Base-by-base conservation (phyloP, 2,113 vertebrate genomes). In the Labeo catla region DNA sequence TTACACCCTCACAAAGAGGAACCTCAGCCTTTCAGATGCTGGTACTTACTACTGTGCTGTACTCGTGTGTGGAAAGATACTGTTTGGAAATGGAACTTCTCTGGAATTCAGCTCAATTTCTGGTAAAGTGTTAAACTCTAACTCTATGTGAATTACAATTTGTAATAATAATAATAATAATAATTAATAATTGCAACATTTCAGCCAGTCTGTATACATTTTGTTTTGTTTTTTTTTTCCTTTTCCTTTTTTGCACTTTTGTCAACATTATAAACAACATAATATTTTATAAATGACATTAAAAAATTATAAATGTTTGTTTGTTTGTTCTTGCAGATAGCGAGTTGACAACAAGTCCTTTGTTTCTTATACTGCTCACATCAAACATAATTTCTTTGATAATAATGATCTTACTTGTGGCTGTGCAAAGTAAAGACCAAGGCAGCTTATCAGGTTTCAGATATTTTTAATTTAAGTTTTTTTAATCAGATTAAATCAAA, bases 1-100 rank as follows among this genome's bases (percentile, higher is more conserved):
- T 76, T 84, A 88, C 74, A 79, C 36, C 9, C 65, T 88, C 54
- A 45, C 52, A 36, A 85, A 77, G 87, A 85, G 15, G 16, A 86
- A 86, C 73, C 84, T 88, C 74, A 80, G 81, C 74, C 81, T 52
- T 57, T 84, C 84, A 84, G 87, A 86, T 84, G 81, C 81, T 84
- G 87, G 87, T 21, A 74, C 34, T 54, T 88, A 88, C 57, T 88
- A 88, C 87, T 88, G 87, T n/a, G 87, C 87, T 81, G 47, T 84
- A 19, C 43, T 57, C 9, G 4, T 6, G 5, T 88, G 87, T n/a
- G 85, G 65, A 9, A 19, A 59, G 81, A 84, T 88, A 6, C 8
- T 86, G 10, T 88, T 86, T 84, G 87, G 87, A 59, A 88, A 84
- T 10, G 87, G 87, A 63, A 86, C 81, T 61, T 21, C 7, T 13